phyloP scores from a whole-genome alignment of 2,797 vertebrate species.

The Alfaro cultratus region DNA sequence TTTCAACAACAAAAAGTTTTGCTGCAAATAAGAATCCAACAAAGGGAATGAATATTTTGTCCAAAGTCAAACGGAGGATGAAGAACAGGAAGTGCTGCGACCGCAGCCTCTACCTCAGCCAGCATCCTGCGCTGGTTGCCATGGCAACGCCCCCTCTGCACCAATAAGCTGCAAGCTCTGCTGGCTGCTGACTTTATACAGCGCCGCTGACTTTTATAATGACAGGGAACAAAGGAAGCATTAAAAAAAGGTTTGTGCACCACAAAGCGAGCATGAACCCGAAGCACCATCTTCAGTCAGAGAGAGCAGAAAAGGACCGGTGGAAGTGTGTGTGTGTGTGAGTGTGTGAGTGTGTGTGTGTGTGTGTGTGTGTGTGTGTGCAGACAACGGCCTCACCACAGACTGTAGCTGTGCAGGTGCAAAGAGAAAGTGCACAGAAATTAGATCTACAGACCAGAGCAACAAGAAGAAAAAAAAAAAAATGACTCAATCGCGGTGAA shows the following conservation, averaged over 20 bases:
- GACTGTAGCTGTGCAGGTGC: slow-evolving; percentile 42
- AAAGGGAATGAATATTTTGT: not conserved
- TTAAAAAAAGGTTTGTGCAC: slow-evolving; percentile 23
- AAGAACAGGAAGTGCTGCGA: slow-evolving; percentile 77
- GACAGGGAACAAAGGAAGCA: slow-evolving; percentile 52
- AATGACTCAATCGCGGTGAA: not conserved
- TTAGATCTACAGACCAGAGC: not conserved
- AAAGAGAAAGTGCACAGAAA: not conserved
- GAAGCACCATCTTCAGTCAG: slow-evolving; percentile 33
- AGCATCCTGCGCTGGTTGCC: slow-evolving; percentile 65
- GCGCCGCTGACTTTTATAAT: not conserved
- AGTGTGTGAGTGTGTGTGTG: not conserved
- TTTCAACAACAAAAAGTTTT: not conserved
- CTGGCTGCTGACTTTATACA: slow-evolving; percentile 12
- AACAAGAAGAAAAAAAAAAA: not conserved
- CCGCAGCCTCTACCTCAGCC: slow-evolving; percentile 70
- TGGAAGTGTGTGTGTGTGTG: not conserved
- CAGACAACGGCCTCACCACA: slow-evolving; percentile 31
- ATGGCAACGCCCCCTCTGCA: slow-evolving; percentile 48
- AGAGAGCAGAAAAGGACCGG: slow-evolving; percentile 9
- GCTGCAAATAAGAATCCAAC: not conserved
- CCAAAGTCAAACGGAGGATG: slow-evolving; percentile 9
- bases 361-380: not conserved
- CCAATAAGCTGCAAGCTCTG: slow-evolving; percentile 69
- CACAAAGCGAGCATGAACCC: slow-evolving; percentile 33